Conservation (phyloP, 2,888 invertebrate genomes). For the Bugulina stolonifera region DNA sequence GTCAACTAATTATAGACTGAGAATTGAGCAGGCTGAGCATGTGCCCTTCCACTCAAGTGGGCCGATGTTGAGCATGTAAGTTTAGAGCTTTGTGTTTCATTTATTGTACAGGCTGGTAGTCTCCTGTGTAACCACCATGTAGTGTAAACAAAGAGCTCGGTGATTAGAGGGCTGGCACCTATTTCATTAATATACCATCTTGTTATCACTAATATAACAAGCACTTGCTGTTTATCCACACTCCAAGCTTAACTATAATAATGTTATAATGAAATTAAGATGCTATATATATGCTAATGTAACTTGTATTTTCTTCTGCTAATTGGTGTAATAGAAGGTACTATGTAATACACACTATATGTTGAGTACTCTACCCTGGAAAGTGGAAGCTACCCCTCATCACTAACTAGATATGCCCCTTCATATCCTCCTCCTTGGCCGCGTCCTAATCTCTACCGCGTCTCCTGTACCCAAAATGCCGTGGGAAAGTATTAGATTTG, state of each 20-base stretch:
- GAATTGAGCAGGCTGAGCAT: background rate
- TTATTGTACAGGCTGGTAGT: background rate
- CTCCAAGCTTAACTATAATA: background rate
- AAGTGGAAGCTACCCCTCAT: too few relatives aligned
- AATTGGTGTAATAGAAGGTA: too few relatives aligned
- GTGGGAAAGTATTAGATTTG: background rate
- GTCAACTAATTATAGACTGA: background rate
- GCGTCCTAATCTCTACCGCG: too few relatives aligned
- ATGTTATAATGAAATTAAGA: slow-evolving; percentile 9
- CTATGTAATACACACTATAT: too few relatives aligned
- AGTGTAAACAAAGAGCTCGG: slow-evolving; percentile 8
- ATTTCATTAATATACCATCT: slow-evolving; percentile 15
- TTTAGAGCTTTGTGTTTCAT: background rate
- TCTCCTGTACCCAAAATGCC: background rate
- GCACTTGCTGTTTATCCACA: background rate
- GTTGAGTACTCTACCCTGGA: too few relatives aligned
- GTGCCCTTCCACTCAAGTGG: background rate
- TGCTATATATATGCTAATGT: too few relatives aligned
- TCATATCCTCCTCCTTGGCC: too few relatives aligned
- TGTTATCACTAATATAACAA: background rate
- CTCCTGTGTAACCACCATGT: background rate
- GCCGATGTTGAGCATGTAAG: background rate
- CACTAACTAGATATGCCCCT: too few relatives aligned
- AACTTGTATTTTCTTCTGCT: background rate
- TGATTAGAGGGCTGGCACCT: slow-evolving; percentile 20